A percentile compares a stretch with the other conserved stretches of the same genome.
Evolutionary conservation across 2,888 invertebrate genomes (phyloP).

Genomic region (Argyresthia albistria): DNA sequence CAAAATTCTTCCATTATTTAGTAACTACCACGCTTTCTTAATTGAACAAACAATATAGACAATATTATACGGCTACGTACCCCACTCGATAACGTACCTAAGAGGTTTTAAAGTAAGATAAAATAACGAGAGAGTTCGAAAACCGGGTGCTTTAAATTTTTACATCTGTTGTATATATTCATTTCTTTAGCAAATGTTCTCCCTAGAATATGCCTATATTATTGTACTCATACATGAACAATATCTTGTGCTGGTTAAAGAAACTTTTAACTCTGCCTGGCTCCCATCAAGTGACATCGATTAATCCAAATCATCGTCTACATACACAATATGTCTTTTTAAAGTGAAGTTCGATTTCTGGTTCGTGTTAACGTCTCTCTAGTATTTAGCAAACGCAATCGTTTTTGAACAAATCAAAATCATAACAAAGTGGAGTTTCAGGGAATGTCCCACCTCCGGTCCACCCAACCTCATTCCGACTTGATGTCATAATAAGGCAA

Average conservation of each 20-base stretch:
- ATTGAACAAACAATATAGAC: constrained; percentile 44
- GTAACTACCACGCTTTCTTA: constrained; percentile 46
- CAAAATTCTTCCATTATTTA: constrained; percentile 58
- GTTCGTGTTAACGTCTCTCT: too few species aligned
- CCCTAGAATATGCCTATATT: constrained; percentile 28
- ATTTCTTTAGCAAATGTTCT: constrained; percentile 56
- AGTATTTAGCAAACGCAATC: too few species aligned
- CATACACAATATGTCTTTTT: too few species aligned
- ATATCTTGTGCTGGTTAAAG: constrained; percentile 10
- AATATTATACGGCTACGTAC: constrained; percentile 60
- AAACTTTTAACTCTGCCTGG: too few species aligned
- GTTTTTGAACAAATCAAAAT: too few species aligned
- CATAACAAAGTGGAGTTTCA: too few species aligned
- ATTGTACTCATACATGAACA: background rate
- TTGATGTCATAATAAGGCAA: too few species aligned
- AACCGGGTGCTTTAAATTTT: constrained; percentile 71
- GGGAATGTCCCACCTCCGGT: too few species aligned
- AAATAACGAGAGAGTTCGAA: constrained; percentile 65
- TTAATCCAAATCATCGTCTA: too few species aligned
- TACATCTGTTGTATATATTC: constrained; percentile 64
- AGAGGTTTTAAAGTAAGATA: constrained; percentile 63
- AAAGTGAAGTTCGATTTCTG: too few species aligned
- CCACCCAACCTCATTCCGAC: too few species aligned
- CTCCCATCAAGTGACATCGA: too few species aligned
- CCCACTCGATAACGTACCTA: constrained; percentile 32